Conservation (phyloP, 1,140 invertebrate species). For the Zaprionus lachaisei region DNA sequence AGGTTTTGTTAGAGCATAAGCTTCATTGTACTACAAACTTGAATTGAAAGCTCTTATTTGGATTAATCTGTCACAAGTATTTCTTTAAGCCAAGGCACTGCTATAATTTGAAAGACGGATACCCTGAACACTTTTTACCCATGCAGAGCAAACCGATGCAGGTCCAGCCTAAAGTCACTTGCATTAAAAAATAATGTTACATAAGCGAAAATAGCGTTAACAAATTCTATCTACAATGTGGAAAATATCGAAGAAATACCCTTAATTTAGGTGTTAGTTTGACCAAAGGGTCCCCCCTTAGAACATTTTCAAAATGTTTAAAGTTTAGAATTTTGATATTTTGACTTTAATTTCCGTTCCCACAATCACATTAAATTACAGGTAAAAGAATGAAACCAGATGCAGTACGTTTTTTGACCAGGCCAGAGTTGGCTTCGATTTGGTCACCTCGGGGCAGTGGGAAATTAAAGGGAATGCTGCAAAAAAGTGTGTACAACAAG, state of each 20-base stretch:
- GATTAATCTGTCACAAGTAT: background rate
- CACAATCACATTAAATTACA: conserved; percentile 67
- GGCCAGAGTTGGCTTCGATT: conserved; percentile 34
- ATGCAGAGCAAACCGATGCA: background rate
- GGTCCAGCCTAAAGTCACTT: conserved; percentile 40
- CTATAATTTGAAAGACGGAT: no score
- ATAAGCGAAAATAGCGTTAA: conserved; percentile 50
- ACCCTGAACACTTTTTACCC: no score
- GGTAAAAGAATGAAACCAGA: conserved; percentile 47
- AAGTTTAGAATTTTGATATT: no score
- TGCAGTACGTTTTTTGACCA: conserved; percentile 37
- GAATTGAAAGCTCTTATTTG: no score
- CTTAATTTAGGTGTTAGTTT: no score
- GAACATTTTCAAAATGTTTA: no score
- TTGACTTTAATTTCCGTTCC: no score
- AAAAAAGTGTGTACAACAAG: conserved; percentile 64
- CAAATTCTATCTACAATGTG: conserved; percentile 42
- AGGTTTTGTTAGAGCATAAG: no score
- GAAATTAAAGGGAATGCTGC: background rate
- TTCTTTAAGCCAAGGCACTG: background rate
- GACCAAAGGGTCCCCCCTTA: no score
- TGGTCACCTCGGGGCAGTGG: conserved; percentile 17
- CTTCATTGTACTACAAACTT: no score
- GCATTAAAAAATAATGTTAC: conserved; percentile 48
- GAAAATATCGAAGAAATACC: no score